Conservation (phyloP, 2,888 invertebrate species). For the Leucophenga montana region DNA sequence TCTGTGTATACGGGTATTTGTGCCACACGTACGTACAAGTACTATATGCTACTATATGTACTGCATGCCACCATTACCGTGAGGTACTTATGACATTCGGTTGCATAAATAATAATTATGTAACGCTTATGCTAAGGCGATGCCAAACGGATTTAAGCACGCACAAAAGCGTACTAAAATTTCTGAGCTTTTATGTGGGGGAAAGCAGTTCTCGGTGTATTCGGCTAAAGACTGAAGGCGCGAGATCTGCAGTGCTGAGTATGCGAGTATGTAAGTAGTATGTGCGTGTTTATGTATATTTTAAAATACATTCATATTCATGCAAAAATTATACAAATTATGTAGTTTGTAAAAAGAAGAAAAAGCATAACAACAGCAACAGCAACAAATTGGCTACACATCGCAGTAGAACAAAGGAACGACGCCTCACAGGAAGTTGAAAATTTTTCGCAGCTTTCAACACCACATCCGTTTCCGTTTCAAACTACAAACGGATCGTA, state of each 20-base stretch:
- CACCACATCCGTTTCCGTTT: slow-evolving; percentile 37
- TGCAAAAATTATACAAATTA: slow-evolving; percentile 21
- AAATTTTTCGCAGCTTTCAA: slow-evolving; percentile 36
- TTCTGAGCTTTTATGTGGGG: no score
- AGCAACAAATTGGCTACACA: neutral
- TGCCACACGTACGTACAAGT: no score
- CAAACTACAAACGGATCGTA: slow-evolving; percentile 7
- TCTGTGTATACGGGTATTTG: no score
- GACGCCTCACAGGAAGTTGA: slow-evolving; percentile 19
- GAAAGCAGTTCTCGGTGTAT: no score
- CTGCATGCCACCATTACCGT: no score
- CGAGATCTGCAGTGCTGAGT: no score
- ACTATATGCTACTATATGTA: no score
- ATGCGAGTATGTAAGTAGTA: neutral
- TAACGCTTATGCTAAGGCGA: slow-evolving; percentile 43
- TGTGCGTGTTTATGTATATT: slow-evolving; percentile 12
- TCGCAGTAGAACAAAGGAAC: neutral
- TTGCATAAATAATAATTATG: slow-evolving; percentile 38
- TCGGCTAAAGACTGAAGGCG: no score
- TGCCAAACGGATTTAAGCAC: slow-evolving; percentile 31
- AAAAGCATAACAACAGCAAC: neutral
- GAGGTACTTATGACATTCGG: slow-evolving; percentile 12
- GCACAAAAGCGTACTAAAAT: neutral
- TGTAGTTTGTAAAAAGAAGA: slow-evolving; percentile 15
- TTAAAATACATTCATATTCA: neutral